Conservation (phyloP, 2,797 vertebrate species). For the Propithecus perrieri region DNA sequence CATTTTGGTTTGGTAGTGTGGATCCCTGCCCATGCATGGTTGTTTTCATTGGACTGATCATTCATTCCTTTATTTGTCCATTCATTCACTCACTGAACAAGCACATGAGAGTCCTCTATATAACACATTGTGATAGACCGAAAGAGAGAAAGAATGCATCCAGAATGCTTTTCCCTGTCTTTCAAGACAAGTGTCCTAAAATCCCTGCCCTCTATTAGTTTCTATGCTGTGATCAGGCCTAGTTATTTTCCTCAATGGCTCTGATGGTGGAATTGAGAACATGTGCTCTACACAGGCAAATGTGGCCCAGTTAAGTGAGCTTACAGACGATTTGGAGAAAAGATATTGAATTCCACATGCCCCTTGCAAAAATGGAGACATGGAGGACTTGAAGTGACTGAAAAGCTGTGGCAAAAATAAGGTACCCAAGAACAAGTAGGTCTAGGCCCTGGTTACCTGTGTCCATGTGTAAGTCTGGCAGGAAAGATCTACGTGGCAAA, state of each 20-base stretch:
- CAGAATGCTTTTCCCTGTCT: neutral
- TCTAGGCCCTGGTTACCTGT: neutral
- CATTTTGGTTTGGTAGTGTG: neutral
- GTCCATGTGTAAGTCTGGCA: neutral
- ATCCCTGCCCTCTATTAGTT: neutral
- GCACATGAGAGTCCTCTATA: neutral
- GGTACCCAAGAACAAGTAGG: neutral
- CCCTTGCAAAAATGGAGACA: neutral
- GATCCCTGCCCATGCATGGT: neutral
- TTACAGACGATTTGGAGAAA: neutral
- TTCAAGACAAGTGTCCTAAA: slow-evolving; percentile 28
- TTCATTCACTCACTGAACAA: neutral
- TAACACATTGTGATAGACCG: neutral
- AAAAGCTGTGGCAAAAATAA: neutral
- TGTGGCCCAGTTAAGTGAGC: neutral
- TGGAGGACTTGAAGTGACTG: neutral
- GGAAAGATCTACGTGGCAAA: neutral
- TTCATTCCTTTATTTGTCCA: slow-evolving; percentile 1
- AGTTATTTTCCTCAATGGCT: neutral
- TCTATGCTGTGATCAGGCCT: neutral
- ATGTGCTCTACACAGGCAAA: neutral
- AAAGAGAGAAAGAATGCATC: neutral
- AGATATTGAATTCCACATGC: neutral
- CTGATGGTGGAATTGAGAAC: neutral
- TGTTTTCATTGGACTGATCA: neutral